Evolutionary conservation across 2,888 invertebrate species (phyloP).

Genomic region (Spatulosminthurus flaviceps): DNA sequence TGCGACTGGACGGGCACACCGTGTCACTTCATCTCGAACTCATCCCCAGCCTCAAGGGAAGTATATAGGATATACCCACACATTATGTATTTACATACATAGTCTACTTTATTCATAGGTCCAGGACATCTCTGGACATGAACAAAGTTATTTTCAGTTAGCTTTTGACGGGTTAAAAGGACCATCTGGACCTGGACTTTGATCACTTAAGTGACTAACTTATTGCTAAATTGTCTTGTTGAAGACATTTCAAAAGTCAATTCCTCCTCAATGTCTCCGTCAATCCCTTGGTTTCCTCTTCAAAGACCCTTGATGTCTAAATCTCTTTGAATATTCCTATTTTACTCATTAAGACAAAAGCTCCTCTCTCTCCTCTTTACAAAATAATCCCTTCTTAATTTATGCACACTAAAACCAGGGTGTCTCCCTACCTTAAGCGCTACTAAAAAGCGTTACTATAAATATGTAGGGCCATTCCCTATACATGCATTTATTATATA

Average conservation of each 20-base stretch:
- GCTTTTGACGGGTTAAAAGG: constrained; percentile 30
- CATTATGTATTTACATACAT: constrained; percentile 5
- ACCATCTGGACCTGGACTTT: constrained; percentile 30
- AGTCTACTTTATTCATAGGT: neutral
- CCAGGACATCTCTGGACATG: constrained; percentile 20
- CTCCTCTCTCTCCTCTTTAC: too few relatives aligned
- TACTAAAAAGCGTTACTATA: too few relatives aligned
- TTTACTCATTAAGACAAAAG: too few relatives aligned
- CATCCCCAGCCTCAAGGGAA: too few relatives aligned
- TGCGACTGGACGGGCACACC: too few relatives aligned
- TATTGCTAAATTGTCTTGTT: neutral
- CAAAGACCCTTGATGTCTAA: neutral
- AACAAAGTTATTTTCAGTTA: constrained; percentile 41
- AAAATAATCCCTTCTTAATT: too few relatives aligned
- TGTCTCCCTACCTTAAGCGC: too few relatives aligned
- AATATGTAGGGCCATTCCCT: too few relatives aligned
- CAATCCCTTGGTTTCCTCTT: neutral
- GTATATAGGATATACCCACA: too few relatives aligned
- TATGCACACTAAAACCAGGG: too few relatives aligned
- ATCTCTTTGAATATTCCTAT: neutral
- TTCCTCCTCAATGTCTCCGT: neutral
- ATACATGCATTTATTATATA: too few relatives aligned
- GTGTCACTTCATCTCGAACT: too few relatives aligned
- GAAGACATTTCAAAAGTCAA: neutral
- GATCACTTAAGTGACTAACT: constrained; percentile 2